Evolutionary conservation across 2,113 vertebrate genomes (phyloP).

Genomic region (Naja naja): DNA sequence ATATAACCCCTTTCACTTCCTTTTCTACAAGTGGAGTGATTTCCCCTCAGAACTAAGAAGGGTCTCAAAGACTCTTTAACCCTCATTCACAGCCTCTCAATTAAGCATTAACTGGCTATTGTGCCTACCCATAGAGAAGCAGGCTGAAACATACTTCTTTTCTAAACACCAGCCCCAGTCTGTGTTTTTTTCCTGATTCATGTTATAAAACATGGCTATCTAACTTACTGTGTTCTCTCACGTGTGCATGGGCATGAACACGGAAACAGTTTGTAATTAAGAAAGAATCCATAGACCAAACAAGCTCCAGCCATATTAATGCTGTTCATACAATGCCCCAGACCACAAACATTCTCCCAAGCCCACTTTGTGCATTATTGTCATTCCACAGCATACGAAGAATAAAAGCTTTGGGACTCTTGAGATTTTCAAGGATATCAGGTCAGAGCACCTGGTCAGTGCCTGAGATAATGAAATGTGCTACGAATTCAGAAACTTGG

Average conservation of each 20-base stretch:
- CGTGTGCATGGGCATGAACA: not conserved
- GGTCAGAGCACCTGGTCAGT: not conserved
- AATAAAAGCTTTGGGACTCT: not conserved
- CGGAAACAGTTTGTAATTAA: not conserved
- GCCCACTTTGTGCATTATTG: not conserved
- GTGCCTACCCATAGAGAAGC: not conserved
- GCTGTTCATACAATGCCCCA: fast-evolving
- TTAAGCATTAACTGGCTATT: not conserved
- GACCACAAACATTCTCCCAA: not conserved
- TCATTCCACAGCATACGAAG: not conserved
- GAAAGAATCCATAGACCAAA: not conserved
- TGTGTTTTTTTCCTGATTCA: no score
- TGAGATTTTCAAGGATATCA: constrained; percentile 22
- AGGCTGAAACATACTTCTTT: not conserved
- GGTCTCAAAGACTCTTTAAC: not conserved
- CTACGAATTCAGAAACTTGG: not conserved
- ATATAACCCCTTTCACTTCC: not conserved
- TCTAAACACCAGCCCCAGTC: not conserved
- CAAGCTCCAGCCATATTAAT: not conserved
- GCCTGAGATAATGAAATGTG: not conserved
- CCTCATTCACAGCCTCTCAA: not conserved
- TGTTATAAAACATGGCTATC: not conserved
- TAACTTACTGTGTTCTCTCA: not conserved
- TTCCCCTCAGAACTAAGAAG: not conserved
- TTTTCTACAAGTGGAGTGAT: not conserved